These are phyloP conservation scores for Acanthosoma haemorrhoidale DNA, from an alignment of 2,888 invertebrate species.

Conservation along the genomic window DNA sequence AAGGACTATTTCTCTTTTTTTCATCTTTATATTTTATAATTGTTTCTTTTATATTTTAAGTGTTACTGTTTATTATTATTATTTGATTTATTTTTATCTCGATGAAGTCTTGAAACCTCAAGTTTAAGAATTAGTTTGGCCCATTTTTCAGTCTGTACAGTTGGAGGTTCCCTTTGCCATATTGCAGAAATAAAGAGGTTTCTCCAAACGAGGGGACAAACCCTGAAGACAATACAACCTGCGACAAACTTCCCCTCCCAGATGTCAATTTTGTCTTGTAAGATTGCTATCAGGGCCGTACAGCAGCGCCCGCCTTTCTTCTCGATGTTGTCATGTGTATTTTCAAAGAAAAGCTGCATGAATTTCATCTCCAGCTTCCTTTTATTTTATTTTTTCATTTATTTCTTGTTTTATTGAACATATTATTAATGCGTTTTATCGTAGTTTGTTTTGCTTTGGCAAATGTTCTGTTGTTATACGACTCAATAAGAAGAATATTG, in stretches of 20 bases:
- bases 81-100: not conserved
- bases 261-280: conserved; percentile 44
- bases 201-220: conserved; percentile 52
- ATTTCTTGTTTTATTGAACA: conserved; percentile 17
- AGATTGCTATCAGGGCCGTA: conserved; percentile 35
- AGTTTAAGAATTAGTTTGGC: conserved; percentile 20
- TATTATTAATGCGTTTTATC: not conserved
- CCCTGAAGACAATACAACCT: conserved; percentile 41
- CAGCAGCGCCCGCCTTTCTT: conserved; percentile 11
- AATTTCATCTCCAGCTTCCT: conserved; percentile 17
- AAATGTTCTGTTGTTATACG: not conserved
- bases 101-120: conserved; percentile 21
- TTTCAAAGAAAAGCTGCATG: conserved; percentile 33
- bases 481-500: conserved; percentile 16
- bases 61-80: not conserved
- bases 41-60: not conserved
- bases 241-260: conserved; percentile 52
- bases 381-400: too few species aligned
- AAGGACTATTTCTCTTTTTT: too few species aligned
- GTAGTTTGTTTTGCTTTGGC: not conserved
- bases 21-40: too few species aligned
- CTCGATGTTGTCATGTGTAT: conserved; percentile 37
- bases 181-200: conserved; percentile 85
- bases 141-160: conserved; percentile 61
- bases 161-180: conserved; percentile 94